Percentiles rank a stretch among this genome's conserved stretches.
phyloP scores from a whole-genome alignment of 2,113 vertebrate genomes.

The Lethenteron reissneri region DNA sequence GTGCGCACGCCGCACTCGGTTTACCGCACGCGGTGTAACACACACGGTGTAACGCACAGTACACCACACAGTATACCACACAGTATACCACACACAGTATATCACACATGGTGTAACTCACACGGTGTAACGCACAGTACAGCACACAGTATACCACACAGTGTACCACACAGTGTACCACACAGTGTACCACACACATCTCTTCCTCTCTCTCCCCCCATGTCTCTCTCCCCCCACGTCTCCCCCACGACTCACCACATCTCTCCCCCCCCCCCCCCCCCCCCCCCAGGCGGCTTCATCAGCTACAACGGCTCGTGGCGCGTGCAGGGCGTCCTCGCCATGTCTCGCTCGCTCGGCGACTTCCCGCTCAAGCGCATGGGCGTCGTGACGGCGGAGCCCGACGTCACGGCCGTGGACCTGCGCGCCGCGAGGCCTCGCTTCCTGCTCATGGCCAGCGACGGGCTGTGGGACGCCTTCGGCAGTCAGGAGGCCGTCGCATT shows the following conservation, averaged over 20 bases:
- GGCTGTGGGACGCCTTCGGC: constrained; percentile 97
- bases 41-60: too few species aligned
- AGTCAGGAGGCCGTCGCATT: constrained; percentile 89
- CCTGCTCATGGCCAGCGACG: constrained; percentile 91
- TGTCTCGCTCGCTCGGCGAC: constrained; percentile 88
- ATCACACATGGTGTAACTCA: too few species aligned
- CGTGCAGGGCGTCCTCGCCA: constrained; percentile 86
- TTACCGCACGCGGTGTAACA: too few species aligned
- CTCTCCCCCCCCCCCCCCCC: neutral
- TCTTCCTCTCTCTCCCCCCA: too few species aligned
- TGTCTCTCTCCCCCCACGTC: too few species aligned
- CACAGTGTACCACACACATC: too few species aligned
- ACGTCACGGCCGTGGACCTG: constrained; percentile 80
- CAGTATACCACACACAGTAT: too few species aligned
- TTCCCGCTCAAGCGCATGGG: constrained; percentile 95
- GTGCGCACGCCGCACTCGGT: constrained; percentile 19
- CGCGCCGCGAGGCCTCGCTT: constrained; percentile 86
- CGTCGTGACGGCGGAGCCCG: constrained; percentile 72
- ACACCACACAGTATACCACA: too few species aligned
- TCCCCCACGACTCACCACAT: too few species aligned
- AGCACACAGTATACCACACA: too few species aligned
- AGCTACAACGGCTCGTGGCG: constrained; percentile 97
- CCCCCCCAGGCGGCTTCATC: constrained; percentile 66
- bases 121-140: too few species aligned
- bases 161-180: too few species aligned